Evolutionary conservation across 2,113 vertebrate species (phyloP), one percentile per base, ranked within the genome.

Genomic region (Alexandromys fortis): DNA sequence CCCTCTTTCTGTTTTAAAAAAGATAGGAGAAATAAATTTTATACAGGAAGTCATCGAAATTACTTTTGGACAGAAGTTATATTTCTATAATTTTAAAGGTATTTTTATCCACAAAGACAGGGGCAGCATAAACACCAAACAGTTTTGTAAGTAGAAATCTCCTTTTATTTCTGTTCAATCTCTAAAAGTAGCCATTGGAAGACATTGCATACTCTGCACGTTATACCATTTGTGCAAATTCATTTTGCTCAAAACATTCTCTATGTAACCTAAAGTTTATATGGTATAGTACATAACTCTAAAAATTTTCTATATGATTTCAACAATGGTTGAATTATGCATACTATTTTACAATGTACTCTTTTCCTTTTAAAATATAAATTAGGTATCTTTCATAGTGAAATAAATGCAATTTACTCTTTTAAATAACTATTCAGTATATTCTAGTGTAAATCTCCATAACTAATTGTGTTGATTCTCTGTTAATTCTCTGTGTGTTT

Each of bases 41-140:
- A 7, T 38, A 47, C 16, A 30, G 42, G 45, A 78, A 78, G 33
- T 52, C 7, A 38, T 11, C n/a, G 45, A 78, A 61, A 75, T 30
- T 82, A 47, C 17, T 95, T 94, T 91, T 86, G 67, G 52, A 21
- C 16, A 79, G 47, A 38, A n/a, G 26, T 75, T 92, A 19, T 17
- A 73, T 76, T 68, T 58, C 55, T 87, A 52, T 73, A 75, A 38
- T 78, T 82, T 61, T 81, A 68, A 94, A 95, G 85, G 58, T 42
- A 63, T 90, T 14, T 75, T 75, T 87, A 22, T 83, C 16, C 33
- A 83, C 52, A 77, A 87, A 26, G 17, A 42, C 58, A 47, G 12
- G 24, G 55, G 63, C 17, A 49, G 4, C 65, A 77, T 35, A n/a
- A 90, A 92, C 68, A 88, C 47, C 47, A n/a, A 22, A 58, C 1